Evolutionary conservation across 1,140 invertebrate genomes (phyloP).

Genomic region (Drosophila mojavensis): DNA sequence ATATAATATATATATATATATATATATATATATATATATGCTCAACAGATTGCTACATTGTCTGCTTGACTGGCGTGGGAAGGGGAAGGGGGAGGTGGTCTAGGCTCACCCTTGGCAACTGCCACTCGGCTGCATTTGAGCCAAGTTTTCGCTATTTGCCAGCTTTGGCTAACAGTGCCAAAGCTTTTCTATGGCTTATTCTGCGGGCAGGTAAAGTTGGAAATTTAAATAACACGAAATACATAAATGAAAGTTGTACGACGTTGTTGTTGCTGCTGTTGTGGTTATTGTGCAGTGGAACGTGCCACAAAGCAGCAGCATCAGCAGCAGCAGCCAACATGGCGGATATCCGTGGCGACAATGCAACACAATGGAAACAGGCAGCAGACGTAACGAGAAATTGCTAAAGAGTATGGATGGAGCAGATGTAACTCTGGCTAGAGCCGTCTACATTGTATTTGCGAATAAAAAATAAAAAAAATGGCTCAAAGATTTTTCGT

Average conservation of each 20-base stretch:
- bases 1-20: slow-evolving; percentile 24
- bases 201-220: slow-evolving; percentile 65
- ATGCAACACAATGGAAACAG: slow-evolving; percentile 56
- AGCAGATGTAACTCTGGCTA: neutral
- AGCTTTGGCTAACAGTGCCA: slow-evolving; percentile 57
- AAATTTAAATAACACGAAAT: slow-evolving; percentile 71
- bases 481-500: neutral
- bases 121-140: slow-evolving; percentile 31
- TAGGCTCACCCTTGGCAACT: slow-evolving; percentile 39
- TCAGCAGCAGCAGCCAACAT: slow-evolving; percentile 63
- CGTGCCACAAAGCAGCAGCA: slow-evolving; percentile 52
- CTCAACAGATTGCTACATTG: slow-evolving; percentile 70
- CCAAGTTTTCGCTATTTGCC: slow-evolving; percentile 63
- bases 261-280: neutral
- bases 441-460: neutral
- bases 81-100: neutral
- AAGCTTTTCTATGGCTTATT: slow-evolving; percentile 71
- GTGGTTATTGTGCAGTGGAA: slow-evolving; percentile 41
- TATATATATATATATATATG: slow-evolving; percentile 25
- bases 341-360: slow-evolving; percentile 78
- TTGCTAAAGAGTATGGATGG: neutral
- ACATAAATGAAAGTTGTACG: slow-evolving; percentile 33
- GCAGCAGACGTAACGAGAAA: slow-evolving; percentile 22
- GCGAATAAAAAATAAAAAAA: no score
- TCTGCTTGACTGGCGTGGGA: slow-evolving; percentile 10